Evolutionary conservation across 2,888 invertebrate species (phyloP), one percentile per base, ranked within the genome.

Genomic region (Choristoneura rosaceana): DNA sequence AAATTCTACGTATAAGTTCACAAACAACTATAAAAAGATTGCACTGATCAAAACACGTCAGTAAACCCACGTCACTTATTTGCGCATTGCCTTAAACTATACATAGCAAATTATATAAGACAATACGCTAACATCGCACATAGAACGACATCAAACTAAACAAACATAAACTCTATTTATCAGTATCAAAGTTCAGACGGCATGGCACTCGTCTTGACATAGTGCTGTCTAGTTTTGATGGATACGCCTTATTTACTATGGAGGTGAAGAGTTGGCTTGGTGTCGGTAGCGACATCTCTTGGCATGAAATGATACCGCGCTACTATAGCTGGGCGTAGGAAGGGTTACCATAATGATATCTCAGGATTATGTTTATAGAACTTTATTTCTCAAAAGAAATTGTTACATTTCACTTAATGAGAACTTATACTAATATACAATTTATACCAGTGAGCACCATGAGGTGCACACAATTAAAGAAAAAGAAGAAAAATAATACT

Each of bases 61-160:
- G 47, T 62, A 38, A 55, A 67, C 71, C 55, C 47, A 58, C 71
- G 67, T 71, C 71, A 71, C 55, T 45, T 62, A 62, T 71, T 71
- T 71, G 71, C 67, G 58, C 50, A 70, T 47, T 55, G 55, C 63
- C 70, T 70, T 33, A 17, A 12, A 12, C 41, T 10, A 62, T 55
- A 71, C 71, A 71, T 68, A 71, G 58, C 66, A 43, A 62, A 71
- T 68, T 68, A 68, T 58, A 68, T 71, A 67, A 66, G 43, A 52
- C 61, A 66, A 70, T 61, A 69, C 60, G 47, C 50, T 17, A 71
- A 45, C 45, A 15, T 33, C 64, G 17, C 34, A 50, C 52, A 55
- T 60, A 41, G 4, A 15, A 64, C 33, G n/a, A 25, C 61, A 38
- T 17, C 50, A 43, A 55, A 64, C 17, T 34, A 17, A 25, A 38